Evolutionary conservation across 1,140 invertebrate genomes (phyloP).

Genomic region (Pseudachorutes palmiensis): DNA sequence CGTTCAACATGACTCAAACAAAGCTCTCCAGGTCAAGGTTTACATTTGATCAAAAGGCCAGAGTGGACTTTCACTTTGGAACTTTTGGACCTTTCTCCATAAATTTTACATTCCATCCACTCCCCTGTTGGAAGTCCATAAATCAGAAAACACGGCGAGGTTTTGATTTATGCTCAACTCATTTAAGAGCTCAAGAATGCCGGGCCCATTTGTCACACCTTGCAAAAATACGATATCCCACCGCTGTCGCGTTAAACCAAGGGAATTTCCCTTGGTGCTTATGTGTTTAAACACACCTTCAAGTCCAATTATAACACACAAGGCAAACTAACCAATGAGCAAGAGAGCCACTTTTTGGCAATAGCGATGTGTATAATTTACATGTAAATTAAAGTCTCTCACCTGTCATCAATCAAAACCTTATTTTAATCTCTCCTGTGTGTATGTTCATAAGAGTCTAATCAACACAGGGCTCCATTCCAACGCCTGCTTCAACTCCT

Average conservation of each 20-base stretch:
- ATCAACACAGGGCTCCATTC: no score
- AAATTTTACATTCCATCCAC: not conserved
- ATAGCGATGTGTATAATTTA: no score
- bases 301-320: no score
- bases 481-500: no score
- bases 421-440: not conserved
- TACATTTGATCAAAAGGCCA: no score
- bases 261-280: not conserved
- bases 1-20: not conserved
- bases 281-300: not conserved
- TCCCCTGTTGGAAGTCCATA: not conserved
- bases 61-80: no score
- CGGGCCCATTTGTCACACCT: constrained; percentile 6
- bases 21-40: no score
- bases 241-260: no score
- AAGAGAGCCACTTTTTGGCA: no score
- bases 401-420: not conserved
- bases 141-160: not conserved
- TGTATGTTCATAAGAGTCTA: no score
- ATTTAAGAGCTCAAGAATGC: not conserved
- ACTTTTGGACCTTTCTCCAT: not conserved
- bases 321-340: no score
- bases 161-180: not conserved
- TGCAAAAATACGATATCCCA: not conserved
- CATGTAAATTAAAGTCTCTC: not conserved